Conservation (phyloP, 1,140 invertebrate species). For the Semibalanus balanoides region DNA sequence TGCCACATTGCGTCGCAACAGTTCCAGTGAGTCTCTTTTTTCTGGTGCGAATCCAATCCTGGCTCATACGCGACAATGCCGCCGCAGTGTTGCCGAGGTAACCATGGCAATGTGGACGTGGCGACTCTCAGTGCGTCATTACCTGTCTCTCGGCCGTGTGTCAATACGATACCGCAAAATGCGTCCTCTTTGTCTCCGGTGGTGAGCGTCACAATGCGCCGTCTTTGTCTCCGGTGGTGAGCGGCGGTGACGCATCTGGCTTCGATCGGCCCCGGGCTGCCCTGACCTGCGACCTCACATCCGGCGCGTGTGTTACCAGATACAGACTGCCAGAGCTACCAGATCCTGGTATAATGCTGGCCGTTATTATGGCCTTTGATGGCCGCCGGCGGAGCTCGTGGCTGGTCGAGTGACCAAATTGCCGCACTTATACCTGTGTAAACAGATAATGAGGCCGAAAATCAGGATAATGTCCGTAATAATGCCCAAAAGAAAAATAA, state of each 20-base stretch:
- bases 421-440: not conserved
- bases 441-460: not conserved
- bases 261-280: not conserved
- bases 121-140: not conserved
- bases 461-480: not conserved
- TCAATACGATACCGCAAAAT: not conserved
- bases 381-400: too few relatives aligned
- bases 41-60: too few relatives aligned
- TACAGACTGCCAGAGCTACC: not conserved
- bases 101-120: not conserved
- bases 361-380: not conserved
- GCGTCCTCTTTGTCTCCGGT: too few relatives aligned
- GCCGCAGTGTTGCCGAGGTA: too few relatives aligned
- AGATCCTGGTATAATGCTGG: not conserved
- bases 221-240: too few relatives aligned
- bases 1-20: too few relatives aligned
- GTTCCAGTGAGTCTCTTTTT: too few relatives aligned
- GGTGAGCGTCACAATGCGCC: too few relatives aligned
- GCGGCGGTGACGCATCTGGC: too few relatives aligned
- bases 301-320: not conserved
- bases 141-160: too few relatives aligned
- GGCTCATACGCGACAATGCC: too few relatives aligned
- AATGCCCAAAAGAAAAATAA: not conserved
- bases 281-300: not conserved
- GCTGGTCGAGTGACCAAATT: not conserved